Evolutionary conservation across 2,797 vertebrate genomes (phyloP).

Genomic region (Tapera naevia): DNA sequence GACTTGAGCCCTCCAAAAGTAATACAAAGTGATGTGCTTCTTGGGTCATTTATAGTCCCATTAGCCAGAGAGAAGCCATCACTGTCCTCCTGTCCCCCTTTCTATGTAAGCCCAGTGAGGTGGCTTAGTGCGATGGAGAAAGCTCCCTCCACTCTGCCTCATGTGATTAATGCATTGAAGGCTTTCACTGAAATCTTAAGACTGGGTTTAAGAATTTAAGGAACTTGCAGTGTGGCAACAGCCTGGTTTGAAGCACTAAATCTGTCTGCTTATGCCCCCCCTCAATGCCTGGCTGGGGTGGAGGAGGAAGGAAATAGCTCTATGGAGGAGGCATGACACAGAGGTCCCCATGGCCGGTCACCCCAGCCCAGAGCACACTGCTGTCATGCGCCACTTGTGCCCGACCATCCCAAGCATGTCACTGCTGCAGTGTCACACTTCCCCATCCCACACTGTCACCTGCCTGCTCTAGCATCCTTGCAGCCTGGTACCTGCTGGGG

Average conservation of each 20-base stretch:
- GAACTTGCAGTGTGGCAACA: not conserved
- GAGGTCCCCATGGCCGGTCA: accelerated
- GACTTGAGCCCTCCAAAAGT: not conserved
- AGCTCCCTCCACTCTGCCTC: not conserved
- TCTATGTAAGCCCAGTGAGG: not conserved
- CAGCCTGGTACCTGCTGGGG: accelerated
- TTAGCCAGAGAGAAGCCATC: not conserved
- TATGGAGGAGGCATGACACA: not conserved
- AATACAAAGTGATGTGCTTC: not conserved
- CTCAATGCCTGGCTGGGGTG: not conserved
- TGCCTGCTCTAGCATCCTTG: not conserved
- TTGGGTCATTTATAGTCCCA: not conserved
- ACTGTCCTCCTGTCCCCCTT: not conserved
- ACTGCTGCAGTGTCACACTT: not conserved
- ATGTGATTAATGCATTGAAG: accelerated
- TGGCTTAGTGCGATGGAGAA: not conserved
- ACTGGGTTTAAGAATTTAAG: not conserved
- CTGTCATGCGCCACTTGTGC: not conserved
- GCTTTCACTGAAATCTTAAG: not conserved
- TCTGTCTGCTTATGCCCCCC: not conserved
- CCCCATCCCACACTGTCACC: not conserved
- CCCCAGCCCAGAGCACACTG: not conserved
- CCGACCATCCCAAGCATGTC: not conserved
- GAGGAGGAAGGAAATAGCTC: not conserved
- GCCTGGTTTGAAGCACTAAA: not conserved